These are phyloP conservation scores for Xenopus tropicalis DNA, from an alignment of 2,113 vertebrate species.

Conservation along the genomic window DNA sequence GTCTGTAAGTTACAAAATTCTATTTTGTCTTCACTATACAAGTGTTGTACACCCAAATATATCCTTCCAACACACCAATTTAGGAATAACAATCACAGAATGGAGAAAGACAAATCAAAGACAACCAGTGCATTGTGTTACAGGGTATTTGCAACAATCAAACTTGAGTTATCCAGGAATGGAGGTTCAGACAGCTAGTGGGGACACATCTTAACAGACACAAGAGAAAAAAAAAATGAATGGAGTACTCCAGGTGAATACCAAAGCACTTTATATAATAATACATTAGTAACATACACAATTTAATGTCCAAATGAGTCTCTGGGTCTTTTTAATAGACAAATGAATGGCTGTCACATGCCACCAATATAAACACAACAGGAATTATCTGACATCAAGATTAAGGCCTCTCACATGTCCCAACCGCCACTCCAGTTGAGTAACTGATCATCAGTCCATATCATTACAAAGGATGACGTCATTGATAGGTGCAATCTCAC, in stretches of 20 bases:
- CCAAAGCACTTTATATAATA: constrained; percentile 44
- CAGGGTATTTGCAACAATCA: background rate
- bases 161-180: background rate
- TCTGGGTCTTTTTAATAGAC: constrained; percentile 24
- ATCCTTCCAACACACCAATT: background rate
- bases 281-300: constrained; percentile 40
- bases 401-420: constrained; percentile 4
- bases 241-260: constrained; percentile 23
- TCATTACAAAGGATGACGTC: constrained; percentile 31
- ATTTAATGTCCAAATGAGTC: constrained; percentile 40
- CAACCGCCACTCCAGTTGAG: constrained; percentile 18
- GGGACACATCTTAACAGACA: background rate
- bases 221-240: constrained; percentile 19
- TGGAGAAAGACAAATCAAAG: constrained; percentile 3
- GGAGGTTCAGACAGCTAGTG: background rate
- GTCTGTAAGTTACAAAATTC: constrained; percentile 1
- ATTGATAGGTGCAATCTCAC: constrained; percentile 32
- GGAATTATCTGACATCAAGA: constrained; percentile 36
- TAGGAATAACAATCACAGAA: constrained; percentile 1
- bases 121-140: constrained; percentile 5
- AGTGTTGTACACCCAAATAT: background rate
- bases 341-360: constrained; percentile 21
- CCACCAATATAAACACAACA: constrained; percentile 19
- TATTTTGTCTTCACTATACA: constrained; percentile 5
- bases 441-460: constrained; percentile 24